A percentile compares a stretch with the other conserved stretches of the same genome.
Conservation (phyloP, 30 jellyfish, hydroid and myxozoan genomes). For the Hydra vulgaris region DNA sequence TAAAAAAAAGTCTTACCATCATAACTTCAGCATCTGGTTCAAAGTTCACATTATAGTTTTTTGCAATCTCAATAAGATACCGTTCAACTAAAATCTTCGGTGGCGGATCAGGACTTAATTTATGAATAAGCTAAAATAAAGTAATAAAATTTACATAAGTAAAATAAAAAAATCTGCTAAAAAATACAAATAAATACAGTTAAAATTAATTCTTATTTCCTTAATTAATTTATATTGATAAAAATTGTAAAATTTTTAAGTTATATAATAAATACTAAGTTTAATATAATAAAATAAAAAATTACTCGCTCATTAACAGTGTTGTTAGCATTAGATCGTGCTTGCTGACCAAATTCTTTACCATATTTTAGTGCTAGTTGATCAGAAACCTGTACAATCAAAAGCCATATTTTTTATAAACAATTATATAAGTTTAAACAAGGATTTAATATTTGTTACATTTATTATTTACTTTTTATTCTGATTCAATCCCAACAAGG, state of each 20-base stretch:
- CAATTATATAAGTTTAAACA: background rate
- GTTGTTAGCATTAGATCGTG: constrained; percentile 58
- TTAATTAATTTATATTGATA: too few relatives aligned
- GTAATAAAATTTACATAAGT: background rate
- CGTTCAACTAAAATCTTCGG: constrained; percentile 82
- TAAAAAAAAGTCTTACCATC: constrained; percentile 45
- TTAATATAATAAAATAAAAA: too few relatives aligned
- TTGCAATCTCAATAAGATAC: constrained; percentile 76
- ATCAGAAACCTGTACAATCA: constrained; percentile 48
- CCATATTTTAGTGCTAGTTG: constrained; percentile 83
- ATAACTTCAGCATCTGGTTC: constrained; percentile 73
- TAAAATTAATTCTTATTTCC: too few relatives aligned
- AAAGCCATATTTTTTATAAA: background rate
- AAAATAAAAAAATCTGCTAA: background rate
- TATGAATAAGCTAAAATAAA: constrained; percentile 44
- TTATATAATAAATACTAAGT: too few relatives aligned
- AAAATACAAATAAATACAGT: background rate
- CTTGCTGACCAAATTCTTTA: constrained; percentile 87
- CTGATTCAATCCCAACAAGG: too few relatives aligned
- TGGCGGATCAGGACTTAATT: constrained; percentile 94
- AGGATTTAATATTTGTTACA: background rate
- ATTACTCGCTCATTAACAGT: constrained; percentile 80
- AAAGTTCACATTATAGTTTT: constrained; percentile 60
- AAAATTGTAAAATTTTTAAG: background rate
- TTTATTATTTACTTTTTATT: background rate